phyloP scores from a whole-genome alignment of 2,888 invertebrate species.

The Phrixothrix hirtus region DNA sequence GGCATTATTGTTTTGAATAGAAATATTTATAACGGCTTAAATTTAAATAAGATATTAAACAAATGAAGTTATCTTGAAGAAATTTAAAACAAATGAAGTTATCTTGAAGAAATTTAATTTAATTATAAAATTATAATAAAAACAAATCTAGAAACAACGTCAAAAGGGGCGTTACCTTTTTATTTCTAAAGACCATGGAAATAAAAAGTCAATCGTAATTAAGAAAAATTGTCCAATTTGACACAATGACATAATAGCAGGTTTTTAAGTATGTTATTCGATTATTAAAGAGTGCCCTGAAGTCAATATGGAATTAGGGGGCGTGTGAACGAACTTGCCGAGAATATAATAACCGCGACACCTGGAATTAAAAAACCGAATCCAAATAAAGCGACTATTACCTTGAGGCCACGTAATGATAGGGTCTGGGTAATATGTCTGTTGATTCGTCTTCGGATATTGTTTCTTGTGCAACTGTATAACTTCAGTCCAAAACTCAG shows the following conservation, averaged over 20 bases:
- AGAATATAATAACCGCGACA: slow-evolving; percentile 30
- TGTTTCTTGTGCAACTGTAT: slow-evolving; percentile 30
- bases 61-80: no score
- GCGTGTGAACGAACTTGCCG: slow-evolving; percentile 33
- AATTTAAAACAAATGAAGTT: no score
- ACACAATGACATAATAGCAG: neutral
- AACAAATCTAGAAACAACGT: no score
- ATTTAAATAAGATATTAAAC: no score
- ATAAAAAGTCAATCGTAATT: neutral
- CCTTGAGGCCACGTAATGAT: slow-evolving; percentile 37
- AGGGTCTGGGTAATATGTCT: slow-evolving; percentile 36
- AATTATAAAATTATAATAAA: no score
- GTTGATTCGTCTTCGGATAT: slow-evolving; percentile 32
- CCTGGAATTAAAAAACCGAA: slow-evolving; percentile 35
- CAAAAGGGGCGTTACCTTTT: no score
- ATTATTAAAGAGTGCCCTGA: slow-evolving; percentile 27
- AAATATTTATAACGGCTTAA: no score
- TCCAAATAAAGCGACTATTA: slow-evolving; percentile 39
- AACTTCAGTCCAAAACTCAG: slow-evolving; percentile 8
- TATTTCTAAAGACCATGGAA: no score
- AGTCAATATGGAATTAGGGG: slow-evolving; percentile 34
- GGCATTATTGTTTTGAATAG: no score
- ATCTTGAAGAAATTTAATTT: no score
- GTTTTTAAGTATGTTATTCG: slow-evolving; percentile 1
- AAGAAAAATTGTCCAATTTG: neutral